A percentile compares a stretch with the other conserved stretches of the same genome.
Evolutionary conservation across 2,113 vertebrate species (phyloP).

Genomic region (Helogale parvula): DNA sequence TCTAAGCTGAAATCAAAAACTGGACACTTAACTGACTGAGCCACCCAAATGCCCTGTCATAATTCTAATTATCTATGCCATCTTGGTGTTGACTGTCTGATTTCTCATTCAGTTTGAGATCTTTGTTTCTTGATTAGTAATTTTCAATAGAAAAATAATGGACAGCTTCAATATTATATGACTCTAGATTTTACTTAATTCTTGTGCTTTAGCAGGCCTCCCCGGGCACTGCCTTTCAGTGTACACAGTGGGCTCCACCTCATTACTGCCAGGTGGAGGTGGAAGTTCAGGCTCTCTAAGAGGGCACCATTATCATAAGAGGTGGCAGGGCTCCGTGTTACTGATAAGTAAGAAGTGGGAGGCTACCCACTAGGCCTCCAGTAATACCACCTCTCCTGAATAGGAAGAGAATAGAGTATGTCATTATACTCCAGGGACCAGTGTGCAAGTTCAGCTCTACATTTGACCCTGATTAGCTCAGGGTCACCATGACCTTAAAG

Average conservation of each 20-base stretch:
- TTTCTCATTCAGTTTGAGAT: slow-evolving; percentile 10
- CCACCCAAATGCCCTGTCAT: too few relatives aligned
- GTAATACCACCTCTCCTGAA: neutral
- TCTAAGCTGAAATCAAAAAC: too few relatives aligned
- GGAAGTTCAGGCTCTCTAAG: neutral
- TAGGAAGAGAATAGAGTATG: neutral
- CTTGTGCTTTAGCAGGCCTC: neutral
- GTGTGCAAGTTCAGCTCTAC: neutral
- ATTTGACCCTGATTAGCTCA: neutral
- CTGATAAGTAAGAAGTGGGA: neutral
- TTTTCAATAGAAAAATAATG: neutral
- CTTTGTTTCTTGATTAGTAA: neutral
- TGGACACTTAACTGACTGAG: too few relatives aligned
- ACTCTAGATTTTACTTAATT: neutral
- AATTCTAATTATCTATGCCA: neutral
- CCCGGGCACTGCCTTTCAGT: neutral
- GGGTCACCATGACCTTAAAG: neutral
- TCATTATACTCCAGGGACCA: neutral
- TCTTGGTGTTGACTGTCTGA: neutral
- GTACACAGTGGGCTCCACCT: neutral
- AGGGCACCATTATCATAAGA: neutral
- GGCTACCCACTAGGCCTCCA: neutral
- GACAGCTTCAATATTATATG: neutral
- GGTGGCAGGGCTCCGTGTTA: neutral
- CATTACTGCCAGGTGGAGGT: neutral